Evolutionary conservation across 2,113 vertebrate genomes (phyloP).

Genomic region (Heterocephalus glaber): DNA sequence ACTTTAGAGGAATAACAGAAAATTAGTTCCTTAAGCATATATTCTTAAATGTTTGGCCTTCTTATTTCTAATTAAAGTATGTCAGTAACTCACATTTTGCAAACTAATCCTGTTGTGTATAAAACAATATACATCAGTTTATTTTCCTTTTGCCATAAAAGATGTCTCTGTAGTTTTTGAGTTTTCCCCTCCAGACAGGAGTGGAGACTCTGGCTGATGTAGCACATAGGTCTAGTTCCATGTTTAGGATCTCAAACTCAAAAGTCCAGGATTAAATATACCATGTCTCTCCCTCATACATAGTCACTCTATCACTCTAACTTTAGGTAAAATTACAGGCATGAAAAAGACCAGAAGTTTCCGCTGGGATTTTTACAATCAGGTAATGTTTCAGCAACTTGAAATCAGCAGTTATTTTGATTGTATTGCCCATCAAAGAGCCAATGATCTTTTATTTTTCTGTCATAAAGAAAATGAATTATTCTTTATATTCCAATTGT

Average conservation of each 20-base stretch:
- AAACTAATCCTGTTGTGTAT: conserved; percentile 3
- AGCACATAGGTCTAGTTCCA: background rate
- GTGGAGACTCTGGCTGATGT: background rate
- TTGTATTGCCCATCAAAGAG: conserved; percentile 68
- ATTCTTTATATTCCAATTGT: conserved; percentile 77
- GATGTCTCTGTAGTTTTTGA: conserved; percentile 5
- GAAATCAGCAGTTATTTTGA: conserved; percentile 66
- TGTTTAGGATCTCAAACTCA: conserved; percentile 38
- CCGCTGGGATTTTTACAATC: background rate
- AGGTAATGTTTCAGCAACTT: conserved; percentile 63
- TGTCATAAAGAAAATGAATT: conserved; percentile 71
- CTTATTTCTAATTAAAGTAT: conserved; percentile 53
- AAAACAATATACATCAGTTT: background rate
- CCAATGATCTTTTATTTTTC: conserved; percentile 65
- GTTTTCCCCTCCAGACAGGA: background rate
- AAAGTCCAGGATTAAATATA: background rate
- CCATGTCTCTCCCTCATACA: background rate
- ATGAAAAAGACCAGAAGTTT: conserved; percentile 48
- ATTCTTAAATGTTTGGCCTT: conserved; percentile 59
- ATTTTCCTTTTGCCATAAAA: conserved; percentile 54
- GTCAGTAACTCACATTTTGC: conserved; percentile 55
- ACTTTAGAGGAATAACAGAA: background rate
- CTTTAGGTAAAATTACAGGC: background rate
- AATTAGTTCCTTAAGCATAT: conserved; percentile 19
- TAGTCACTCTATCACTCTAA: conserved; percentile 13